These are phyloP conservation scores for Lophius americanus DNA, from an alignment of 2,797 vertebrate species.

Conservation along the genomic window DNA sequence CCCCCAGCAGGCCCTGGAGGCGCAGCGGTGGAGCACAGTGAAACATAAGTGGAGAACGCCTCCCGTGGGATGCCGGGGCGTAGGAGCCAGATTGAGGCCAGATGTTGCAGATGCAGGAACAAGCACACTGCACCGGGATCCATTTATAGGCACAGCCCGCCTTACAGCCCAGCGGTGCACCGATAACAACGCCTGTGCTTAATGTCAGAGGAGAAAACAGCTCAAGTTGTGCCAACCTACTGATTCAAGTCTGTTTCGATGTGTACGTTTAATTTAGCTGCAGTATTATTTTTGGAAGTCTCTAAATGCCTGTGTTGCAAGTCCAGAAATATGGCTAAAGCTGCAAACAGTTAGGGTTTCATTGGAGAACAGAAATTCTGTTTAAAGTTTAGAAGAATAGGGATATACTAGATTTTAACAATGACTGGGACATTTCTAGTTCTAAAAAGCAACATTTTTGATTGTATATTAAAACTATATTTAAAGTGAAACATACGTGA, in stretches of 20 bases:
- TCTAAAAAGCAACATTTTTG: not conserved
- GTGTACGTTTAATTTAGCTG: not conserved
- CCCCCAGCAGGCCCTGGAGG: constrained; percentile 63
- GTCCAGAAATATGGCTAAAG: not conserved
- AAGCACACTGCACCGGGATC: constrained; percentile 52
- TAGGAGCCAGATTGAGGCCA: constrained; percentile 76
- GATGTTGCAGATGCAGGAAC: constrained; percentile 70
- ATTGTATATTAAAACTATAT: not conserved
- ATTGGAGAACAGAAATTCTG: too few relatives aligned
- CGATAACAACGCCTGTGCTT: not conserved
- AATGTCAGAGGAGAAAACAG: not conserved
- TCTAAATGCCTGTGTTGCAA: not conserved
- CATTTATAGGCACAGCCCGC: constrained; percentile 55
- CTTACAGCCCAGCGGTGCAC: constrained; percentile 9
- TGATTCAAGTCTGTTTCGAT: not conserved
- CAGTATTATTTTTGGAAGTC: not conserved
- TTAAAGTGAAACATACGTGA: too few relatives aligned
- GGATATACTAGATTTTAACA: not conserved
- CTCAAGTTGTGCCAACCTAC: not conserved
- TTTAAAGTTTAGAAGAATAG: too few relatives aligned
- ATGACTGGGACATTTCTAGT: not conserved
- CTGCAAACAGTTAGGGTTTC: not conserved
- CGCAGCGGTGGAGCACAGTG: constrained; percentile 43
- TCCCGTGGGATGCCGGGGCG: constrained; percentile 51
- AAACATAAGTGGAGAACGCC: constrained; percentile 63